Percentiles rank a stretch among this genome's conserved stretches.
Evolutionary conservation across 2,888 invertebrate species (phyloP).

Genomic region (Drepana falcataria): DNA sequence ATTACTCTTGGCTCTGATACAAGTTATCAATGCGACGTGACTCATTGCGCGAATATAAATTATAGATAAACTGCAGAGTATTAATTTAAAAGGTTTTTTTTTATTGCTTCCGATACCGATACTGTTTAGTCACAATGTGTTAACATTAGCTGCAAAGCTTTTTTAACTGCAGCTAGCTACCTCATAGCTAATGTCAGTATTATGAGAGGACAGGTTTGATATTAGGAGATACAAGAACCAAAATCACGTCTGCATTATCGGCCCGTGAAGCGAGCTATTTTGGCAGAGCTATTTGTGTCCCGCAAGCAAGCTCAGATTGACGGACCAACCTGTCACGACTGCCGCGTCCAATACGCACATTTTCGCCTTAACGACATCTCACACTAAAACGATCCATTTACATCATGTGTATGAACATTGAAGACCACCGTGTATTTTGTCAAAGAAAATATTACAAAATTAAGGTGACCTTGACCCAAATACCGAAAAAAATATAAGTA

Average conservation of each 20-base stretch:
- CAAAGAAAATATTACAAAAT: constrained; percentile 14
- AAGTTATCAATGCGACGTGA: constrained; percentile 40
- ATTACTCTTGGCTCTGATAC: constrained; percentile 47
- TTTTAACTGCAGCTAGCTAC: background rate
- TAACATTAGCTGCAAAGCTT: background rate
- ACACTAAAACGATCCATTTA: constrained; percentile 28
- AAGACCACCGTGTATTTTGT: constrained; percentile 5
- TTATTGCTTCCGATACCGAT: constrained; percentile 5
- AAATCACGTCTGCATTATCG: constrained; percentile 73
- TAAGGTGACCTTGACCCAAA: constrained; percentile 72
- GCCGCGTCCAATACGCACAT: constrained; percentile 51
- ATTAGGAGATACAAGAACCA: constrained; percentile 63
- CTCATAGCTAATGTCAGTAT: background rate
- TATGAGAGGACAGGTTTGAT: constrained; percentile 23
- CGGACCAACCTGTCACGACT: constrained; percentile 72
- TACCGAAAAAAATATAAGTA: constrained; percentile 33
- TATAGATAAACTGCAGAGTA: constrained; percentile 14
- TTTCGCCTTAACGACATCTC: constrained; percentile 42
- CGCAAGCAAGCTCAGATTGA: constrained; percentile 75
- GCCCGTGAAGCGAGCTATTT: constrained; percentile 72
- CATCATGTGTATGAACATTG: constrained; percentile 15
- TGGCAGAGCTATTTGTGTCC: constrained; percentile 65
- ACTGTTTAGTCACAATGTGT: too few species aligned
- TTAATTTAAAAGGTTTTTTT: constrained; percentile 15
- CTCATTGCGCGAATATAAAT: constrained; percentile 29